These are phyloP conservation scores for Drosophila cardini DNA, from an alignment of 1,140 invertebrate species.

Conservation along the genomic window DNA sequence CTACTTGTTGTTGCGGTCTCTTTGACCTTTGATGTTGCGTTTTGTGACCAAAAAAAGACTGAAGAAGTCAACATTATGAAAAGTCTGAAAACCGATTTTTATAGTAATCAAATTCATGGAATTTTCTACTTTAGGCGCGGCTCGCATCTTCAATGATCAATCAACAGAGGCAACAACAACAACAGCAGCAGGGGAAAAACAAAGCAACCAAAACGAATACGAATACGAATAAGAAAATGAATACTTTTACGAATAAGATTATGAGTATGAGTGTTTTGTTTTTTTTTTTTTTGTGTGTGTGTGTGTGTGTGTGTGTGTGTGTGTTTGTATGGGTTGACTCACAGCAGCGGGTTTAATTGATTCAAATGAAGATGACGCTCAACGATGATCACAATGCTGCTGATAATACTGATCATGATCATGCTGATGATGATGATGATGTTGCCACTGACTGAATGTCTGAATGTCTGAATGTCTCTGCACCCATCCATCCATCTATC, in stretches of 20 bases:
- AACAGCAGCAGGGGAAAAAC: conserved; percentile 5
- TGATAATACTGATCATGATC: conserved; percentile 31
- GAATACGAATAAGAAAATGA: conserved; percentile 50
- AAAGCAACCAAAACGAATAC: conserved; percentile 45
- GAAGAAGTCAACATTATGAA: conserved; percentile 57
- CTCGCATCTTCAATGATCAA: conserved; percentile 69
- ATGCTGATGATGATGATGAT: conserved; percentile 21
- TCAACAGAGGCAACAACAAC: conserved; percentile 62
- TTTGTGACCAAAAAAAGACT: conserved; percentile 10
- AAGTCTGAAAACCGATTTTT: conserved; percentile 56
- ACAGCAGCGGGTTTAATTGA: conserved; percentile 71
- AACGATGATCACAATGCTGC: conserved; percentile 21
- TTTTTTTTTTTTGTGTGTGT: no score
- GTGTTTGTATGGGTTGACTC: conserved; percentile 54
- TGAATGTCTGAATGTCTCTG: conserved; percentile 56
- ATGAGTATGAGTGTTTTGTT: conserved; percentile 49
- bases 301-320: no score
- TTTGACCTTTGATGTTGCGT: conserved; percentile 53
- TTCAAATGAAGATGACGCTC: conserved; percentile 74
- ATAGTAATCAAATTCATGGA: conserved; percentile 76
- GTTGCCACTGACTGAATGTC: conserved; percentile 42
- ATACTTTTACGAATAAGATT: conserved; percentile 4
- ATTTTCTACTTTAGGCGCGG: conserved; percentile 75
- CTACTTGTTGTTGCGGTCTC: conserved; percentile 32
- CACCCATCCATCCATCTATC: conserved; percentile 34